Evolutionary conservation across 2,888 invertebrate genomes (phyloP), one percentile per base, ranked within the genome.

Genomic region (Eudemis profundana): DNA sequence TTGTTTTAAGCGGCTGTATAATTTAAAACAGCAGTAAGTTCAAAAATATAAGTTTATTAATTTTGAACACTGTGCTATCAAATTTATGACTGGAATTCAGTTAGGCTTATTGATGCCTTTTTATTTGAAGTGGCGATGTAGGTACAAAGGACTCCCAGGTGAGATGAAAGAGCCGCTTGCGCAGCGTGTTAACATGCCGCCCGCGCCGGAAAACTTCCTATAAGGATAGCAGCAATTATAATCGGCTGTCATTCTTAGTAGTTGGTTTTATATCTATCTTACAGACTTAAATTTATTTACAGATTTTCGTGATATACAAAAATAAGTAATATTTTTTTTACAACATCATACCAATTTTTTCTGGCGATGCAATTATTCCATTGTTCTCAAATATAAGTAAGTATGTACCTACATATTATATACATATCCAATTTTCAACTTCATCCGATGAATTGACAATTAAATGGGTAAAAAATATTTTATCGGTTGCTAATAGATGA

Each of bases 121-220:
- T 17, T 21, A 7, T 36, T 27, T 17, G 40, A 50, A 57, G 57
- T 51, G 64, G 50, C 50, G 49, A 56, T 69, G 67, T n/a, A n/a
- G n/a, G n/a, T 67, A 81, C 77, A 82, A 84, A 83, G 83, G 88
- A 86, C 86, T 86, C 83, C 87, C 86, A 79, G 75, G 83, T 77
- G 85, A 88, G 90, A 91, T 91, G 82, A 91, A 90, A 90, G 82
- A 69, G 73, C 83, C 83, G 85, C 77, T 67, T 72, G 78, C 74
- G 72, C 73, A 66, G 68, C 74, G 86, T 85, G 84, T 83, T 85
- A 87, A 85, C 84, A 81, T 81, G 78, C 78, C 74, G 73, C 72
- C 70, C 70, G 71, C 61, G 70, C 77, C 81, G 81, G 83, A 82
- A 81, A 79, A 84, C 87, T 87, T 86, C 88, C 88, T 85, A 77